Base-by-base conservation (phyloP, 1,140 invertebrate genomes). In the Homarus americanus region DNA sequence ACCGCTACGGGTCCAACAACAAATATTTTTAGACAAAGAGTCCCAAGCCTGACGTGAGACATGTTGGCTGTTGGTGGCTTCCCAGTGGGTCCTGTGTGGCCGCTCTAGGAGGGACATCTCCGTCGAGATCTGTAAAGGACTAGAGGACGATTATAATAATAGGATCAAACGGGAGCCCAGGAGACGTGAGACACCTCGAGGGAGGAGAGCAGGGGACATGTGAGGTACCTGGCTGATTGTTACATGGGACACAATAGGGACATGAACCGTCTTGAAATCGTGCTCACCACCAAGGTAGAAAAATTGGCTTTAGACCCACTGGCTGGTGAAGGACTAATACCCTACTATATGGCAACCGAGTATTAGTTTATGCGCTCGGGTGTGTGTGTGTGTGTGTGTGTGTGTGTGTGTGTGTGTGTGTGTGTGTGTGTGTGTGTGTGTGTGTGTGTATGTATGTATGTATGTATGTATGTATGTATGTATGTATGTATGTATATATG, bases 91-190 rank as follows among this genome's bases (percentile, higher is more conserved):
- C 49, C n/a, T 49, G 40, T 38, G 72, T 44, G 9, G 15, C 36
- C n/a, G 40, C 76, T 44, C 36, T 41, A 4, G 17, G 15, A 20
- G 20, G 15, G 24, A n/a, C 40, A 38, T 79, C 76, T 79, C 40
- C 40, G 44, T 44, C 12, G 40, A 41, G 17, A 79, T 49, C 76
- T 79, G 76, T 3, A 79, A 79, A 79, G 76, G 40, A 79, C 76
- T 79, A 79, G 76, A 79, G 38, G 76, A 28, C 44, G n/a, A 79
- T 44, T 79, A 79, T 49, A 41, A 40, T n/a, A 69, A 76, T 40
- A 7, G 20, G 9, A 41, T 17, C 36, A n/a, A 49, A 12, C n/a
- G 2, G 36, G 28, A 38, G 75, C 40, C 5, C 49, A 32, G 28
- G 40, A 28, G 7, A 7, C 44, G 5, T 49, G 5, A 15, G 44